Evolutionary conservation across 2,797 vertebrate genomes (phyloP).

Genomic region (Semotilus atromaculatus): DNA sequence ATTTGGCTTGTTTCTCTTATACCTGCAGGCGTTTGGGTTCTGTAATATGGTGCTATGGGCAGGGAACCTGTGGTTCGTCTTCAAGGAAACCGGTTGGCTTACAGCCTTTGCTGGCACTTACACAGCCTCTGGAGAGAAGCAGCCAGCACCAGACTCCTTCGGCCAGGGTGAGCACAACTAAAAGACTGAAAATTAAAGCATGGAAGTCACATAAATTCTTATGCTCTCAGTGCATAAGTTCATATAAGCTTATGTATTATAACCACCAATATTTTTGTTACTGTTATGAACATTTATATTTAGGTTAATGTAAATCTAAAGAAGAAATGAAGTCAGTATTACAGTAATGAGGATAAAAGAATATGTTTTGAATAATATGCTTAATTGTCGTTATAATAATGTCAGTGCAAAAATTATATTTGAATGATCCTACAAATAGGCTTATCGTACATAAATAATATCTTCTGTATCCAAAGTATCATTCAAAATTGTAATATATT

Average conservation of each 20-base stretch:
- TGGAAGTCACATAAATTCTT: neutral
- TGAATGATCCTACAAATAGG: neutral
- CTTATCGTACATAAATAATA: neutral
- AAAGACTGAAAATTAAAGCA: neutral
- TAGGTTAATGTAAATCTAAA: neutral
- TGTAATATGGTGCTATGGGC: conserved; percentile 89
- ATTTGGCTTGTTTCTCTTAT: neutral
- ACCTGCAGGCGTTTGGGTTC: conserved; percentile 86
- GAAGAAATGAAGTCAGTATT: neutral
- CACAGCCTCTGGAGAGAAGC: conserved; percentile 81
- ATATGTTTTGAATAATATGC: neutral
- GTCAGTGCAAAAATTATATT: neutral
- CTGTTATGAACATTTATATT: neutral
- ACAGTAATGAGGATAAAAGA: neutral
- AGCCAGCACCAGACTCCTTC: conserved; percentile 80
- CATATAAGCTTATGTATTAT: neutral
- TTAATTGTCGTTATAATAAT: neutral
- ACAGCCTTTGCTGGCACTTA: conserved; percentile 83
- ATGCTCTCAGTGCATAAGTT: neutral
- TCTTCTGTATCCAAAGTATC: neutral
- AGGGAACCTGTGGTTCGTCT: conserved; percentile 92
- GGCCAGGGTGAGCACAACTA: conserved; percentile 72
- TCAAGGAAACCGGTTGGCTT: conserved; percentile 91
- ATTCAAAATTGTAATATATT: too few relatives aligned
- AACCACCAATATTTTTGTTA: neutral